A percentile compares a stretch with the other conserved stretches of the same genome.
These are phyloP conservation scores for Patella ulyssiponensis DNA, from an alignment of 2,888 invertebrate genomes.

Conservation along the genomic window DNA sequence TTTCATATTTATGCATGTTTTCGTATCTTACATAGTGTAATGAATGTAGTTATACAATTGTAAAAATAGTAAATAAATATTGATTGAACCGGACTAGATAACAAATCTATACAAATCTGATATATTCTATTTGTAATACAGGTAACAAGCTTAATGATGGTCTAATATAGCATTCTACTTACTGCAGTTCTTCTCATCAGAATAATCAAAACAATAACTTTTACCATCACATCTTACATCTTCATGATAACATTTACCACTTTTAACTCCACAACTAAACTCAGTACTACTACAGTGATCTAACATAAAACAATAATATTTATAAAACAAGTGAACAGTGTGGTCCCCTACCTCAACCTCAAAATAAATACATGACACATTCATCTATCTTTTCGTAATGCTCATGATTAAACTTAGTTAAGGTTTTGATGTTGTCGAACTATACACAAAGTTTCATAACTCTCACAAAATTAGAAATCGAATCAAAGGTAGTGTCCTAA, in stretches of 20 bases:
- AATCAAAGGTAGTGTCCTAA: no score
- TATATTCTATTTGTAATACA: neutral
- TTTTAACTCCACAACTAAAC: constrained; percentile 50
- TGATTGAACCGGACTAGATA: no score
- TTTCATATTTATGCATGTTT: no score
- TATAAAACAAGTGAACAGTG: no score
- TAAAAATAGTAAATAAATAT: neutral
- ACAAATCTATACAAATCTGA: constrained; percentile 4
- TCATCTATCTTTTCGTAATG: no score
- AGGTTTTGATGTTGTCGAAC: no score
- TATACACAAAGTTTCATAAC: no score
- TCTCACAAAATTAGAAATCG: no score
- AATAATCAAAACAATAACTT: constrained; percentile 54
- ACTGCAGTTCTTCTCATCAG: constrained; percentile 66
- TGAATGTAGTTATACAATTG: neutral
- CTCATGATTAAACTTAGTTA: no score
- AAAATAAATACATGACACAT: no score
- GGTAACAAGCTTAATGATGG: neutral
- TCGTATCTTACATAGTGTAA: no score
- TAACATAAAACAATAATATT: constrained; percentile 15
- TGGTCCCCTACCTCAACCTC: no score
- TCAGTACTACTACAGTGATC: constrained; percentile 36
- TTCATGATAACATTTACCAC: constrained; percentile 54
- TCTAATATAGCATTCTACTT: constrained; percentile 40
- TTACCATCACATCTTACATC: constrained; percentile 64